Base-by-base conservation (phyloP, 2,888 invertebrate species). In the Salticus scenicus region DNA sequence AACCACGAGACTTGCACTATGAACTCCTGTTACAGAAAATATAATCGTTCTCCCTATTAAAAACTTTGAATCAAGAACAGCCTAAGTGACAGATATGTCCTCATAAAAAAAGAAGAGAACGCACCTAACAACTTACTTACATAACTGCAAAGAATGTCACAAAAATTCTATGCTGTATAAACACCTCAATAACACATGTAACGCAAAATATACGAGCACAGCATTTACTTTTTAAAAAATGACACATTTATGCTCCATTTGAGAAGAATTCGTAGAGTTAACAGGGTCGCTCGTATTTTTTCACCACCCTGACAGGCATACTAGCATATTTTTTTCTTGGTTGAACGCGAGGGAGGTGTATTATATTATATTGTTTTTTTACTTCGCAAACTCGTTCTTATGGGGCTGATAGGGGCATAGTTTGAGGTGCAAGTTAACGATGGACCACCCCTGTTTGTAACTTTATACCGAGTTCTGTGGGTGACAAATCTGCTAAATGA, bases 211-310 rank as follows among this genome's bases (percentile, higher is more conserved):
- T 42, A 71, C 66, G 33, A 28, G 8, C 57, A 41, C 30, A 66
- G 72, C 83, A 73, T 76, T 77, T 72, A 77, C 72, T 42, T 76
- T 57, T 76, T 70, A 33, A 10, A 30, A 76, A 28, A 28, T 72
- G 83, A 84, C 83, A 84, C 72, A 72, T 84, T 77, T 84, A 84
- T 78, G 77, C 82, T 41, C 51, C 64, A 76, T 76, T 84, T 77
- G 73, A 67, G 64, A 78, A 41, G 83, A 84, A 77, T 77, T 70
- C 66, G 28, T 20, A 37, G 64, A 63, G 70, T 79, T 71, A 79
- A 71, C 64, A 79, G 72, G 74, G 69, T 76, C 77, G 30, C 57
- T 69, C 51, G 73, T 84, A 84, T 77, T 51, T 84, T 73, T 67
- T 63, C 47, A 33, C 37, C 42, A 70, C 33, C 30, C 14, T 83